These are phyloP conservation scores for Cataglyphis livida DNA, from an alignment of 2,888 invertebrate genomes.

Conservation along the genomic window DNA sequence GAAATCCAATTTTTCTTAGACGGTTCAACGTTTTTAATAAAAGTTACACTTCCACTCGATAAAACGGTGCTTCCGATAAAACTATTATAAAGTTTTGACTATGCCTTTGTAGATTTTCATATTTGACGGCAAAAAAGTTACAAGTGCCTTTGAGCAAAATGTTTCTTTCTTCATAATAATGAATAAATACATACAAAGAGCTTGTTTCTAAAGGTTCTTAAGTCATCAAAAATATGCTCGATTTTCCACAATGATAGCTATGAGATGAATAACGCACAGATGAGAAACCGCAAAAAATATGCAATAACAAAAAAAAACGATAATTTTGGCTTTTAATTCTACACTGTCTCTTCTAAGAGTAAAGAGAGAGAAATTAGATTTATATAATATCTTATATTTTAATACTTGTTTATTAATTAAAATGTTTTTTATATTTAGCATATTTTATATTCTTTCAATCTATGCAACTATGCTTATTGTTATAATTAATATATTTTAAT, in stretches of 20 bases:
- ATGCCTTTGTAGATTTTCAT: constrained; percentile 21
- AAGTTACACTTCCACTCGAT: background rate
- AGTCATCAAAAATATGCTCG: background rate
- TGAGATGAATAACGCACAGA: background rate
- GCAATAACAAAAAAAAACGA: constrained; percentile 11
- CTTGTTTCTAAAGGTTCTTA: background rate
- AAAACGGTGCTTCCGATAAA: constrained; percentile 13
- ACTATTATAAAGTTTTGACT: constrained; percentile 12
- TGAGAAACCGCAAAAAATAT: background rate
- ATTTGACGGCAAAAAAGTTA: background rate
- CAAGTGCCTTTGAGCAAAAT: background rate
- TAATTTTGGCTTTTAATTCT: background rate
- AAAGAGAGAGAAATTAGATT: background rate
- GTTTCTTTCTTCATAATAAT: background rate
- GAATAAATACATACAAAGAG: background rate
- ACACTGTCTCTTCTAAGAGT: background rate
- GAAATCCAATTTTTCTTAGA: background rate
- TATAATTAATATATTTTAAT: constrained; percentile 1
- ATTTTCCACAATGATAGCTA: background rate
- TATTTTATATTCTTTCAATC: background rate
- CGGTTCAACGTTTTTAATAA: constrained; percentile 11
- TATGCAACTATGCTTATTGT: background rate
- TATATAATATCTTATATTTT: background rate
- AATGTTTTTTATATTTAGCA: background rate
- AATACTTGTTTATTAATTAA: background rate